Percentiles rank a stretch among this genome's conserved stretches.
phyloP scores from a whole-genome alignment of 2,113 vertebrate genomes.

The Myotis brandtii region DNA sequence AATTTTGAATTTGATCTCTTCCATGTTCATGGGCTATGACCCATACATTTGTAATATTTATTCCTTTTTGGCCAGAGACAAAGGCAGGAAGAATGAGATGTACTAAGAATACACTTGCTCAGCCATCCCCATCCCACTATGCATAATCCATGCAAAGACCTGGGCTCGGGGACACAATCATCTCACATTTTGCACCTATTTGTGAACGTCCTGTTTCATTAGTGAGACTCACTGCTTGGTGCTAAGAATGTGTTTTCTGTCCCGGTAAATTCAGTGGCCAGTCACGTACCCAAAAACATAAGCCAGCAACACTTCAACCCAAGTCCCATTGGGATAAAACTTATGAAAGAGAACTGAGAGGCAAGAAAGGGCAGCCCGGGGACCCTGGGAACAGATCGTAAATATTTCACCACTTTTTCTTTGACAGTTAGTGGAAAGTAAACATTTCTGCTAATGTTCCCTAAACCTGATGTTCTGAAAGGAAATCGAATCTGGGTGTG shows the following conservation, averaged over 20 bases:
- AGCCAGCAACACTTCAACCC: not conserved
- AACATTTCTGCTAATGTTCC: not conserved
- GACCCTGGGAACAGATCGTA: not conserved
- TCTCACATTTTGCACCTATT: not conserved
- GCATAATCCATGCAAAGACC: not conserved
- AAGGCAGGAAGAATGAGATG: not conserved
- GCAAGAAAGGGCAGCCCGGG: not conserved
- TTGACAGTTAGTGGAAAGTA: not conserved
- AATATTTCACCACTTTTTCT: not conserved
- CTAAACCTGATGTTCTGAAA: not conserved
- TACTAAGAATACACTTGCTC: not conserved
- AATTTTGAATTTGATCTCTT: not conserved
- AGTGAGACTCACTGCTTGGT: not conserved
- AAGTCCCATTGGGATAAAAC: not conserved
- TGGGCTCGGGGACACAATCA: not conserved
- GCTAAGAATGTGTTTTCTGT: not conserved
- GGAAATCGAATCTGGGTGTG: not conserved
- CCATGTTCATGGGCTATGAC: not conserved
- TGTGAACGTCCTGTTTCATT: not conserved
- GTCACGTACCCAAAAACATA: not conserved
- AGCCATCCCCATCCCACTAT: fast-evolving
- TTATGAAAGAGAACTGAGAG: not conserved
- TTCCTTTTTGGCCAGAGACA: not conserved
- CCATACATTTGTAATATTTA: not conserved
- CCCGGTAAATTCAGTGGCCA: not conserved